Conservation (phyloP, 2,888 invertebrate genomes). For the Chymomyza procnemis region DNA sequence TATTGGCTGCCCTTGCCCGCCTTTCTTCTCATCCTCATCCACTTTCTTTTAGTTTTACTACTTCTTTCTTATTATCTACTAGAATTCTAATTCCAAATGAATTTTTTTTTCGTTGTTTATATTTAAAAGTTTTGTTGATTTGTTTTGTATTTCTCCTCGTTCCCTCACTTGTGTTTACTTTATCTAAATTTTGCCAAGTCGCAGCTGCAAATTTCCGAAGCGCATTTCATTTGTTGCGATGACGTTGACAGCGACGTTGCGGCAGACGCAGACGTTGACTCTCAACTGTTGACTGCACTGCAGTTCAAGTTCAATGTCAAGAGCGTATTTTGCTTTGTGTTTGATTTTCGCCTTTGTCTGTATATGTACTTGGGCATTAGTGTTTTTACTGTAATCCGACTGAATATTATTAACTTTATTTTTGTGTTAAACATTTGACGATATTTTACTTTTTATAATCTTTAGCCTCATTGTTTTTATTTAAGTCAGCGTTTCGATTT, state of each 20-base stretch:
- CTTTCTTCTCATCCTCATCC: not conserved
- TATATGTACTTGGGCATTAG: too few species aligned
- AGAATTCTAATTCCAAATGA: not conserved
- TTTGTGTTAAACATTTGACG: constrained; percentile 4
- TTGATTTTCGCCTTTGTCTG: constrained; percentile 26
- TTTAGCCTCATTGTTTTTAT: not conserved
- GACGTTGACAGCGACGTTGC: constrained; percentile 3
- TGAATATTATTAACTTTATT: constrained; percentile 15
- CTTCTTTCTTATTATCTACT: not conserved
- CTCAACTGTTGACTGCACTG: constrained; percentile 53
- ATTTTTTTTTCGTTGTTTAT: not conserved
- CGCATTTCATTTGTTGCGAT: constrained; percentile 13
- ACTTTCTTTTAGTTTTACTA: not conserved
- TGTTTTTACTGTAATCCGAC: constrained; percentile 1
- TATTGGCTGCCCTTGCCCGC: too few species aligned
- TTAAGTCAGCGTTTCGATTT: not conserved
- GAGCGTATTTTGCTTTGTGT: constrained; percentile 56
- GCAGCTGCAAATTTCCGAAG: constrained; percentile 2
- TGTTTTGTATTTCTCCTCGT: not conserved
- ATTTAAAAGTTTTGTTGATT: not conserved
- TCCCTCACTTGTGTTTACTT: not conserved
- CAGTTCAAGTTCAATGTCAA: constrained; percentile 77
- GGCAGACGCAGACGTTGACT: constrained; percentile 6
- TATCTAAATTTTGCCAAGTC: constrained; percentile 2
- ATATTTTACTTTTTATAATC: not conserved